phyloP scores from a whole-genome alignment of 2,797 vertebrate species.

The Champsocephalus esox region DNA sequence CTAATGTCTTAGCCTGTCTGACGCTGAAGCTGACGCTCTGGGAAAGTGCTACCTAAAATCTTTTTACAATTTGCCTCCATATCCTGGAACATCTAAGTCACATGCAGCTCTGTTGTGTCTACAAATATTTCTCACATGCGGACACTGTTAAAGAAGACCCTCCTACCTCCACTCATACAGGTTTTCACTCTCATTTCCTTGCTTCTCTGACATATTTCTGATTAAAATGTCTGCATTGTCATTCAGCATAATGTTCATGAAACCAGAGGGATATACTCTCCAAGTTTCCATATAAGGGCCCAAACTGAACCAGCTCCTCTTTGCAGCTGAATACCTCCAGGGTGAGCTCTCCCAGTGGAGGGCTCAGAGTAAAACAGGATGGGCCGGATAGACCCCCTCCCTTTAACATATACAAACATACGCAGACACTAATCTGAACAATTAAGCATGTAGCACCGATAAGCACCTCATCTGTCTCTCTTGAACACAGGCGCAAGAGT shows the following conservation, averaged over 20 bases:
- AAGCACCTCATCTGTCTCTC: conserved; percentile 17
- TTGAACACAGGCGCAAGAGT: conserved; percentile 12
- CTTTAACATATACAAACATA: conserved; percentile 35
- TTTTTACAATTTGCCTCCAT: conserved; percentile 9
- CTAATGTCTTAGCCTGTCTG: too few relatives aligned
- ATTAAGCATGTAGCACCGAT: conserved; percentile 36
- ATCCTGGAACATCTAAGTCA: neutral
- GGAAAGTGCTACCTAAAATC: neutral
- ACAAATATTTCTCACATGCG: neutral
- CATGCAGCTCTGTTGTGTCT: conserved; percentile 9
- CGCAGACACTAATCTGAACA: conserved; percentile 43
- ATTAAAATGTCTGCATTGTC: conserved; percentile 27
- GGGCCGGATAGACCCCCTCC: conserved; percentile 42
- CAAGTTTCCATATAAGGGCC: conserved; percentile 81
- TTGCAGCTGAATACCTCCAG: conserved; percentile 70
- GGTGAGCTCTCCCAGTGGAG: conserved; percentile 71
- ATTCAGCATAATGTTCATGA: conserved; percentile 41
- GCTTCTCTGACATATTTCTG: conserved; percentile 7
- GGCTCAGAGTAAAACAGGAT: conserved; percentile 55
- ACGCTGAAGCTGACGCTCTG: too few relatives aligned
- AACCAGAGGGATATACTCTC: conserved; percentile 76
- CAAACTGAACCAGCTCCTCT: conserved; percentile 58
- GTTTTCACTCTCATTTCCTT: neutral
- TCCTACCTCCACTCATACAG: neutral
- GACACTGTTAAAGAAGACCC: neutral